Conservation (phyloP, 2,888 invertebrate species). For the Mamestra brassicae region DNA sequence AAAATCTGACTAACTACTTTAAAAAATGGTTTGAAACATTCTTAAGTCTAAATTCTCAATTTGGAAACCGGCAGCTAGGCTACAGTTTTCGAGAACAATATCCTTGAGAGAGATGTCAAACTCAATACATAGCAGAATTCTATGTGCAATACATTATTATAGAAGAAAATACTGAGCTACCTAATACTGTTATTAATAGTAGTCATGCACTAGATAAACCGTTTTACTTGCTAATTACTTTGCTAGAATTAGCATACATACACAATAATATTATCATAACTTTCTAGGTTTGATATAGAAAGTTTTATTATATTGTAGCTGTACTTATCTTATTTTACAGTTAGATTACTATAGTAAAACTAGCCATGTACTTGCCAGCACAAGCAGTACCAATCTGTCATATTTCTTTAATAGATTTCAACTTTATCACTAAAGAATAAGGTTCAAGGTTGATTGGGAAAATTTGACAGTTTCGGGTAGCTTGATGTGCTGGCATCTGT, state of each 20-base stretch:
- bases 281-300: constrained; percentile 49
- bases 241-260: constrained; percentile 47
- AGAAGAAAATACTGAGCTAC: not conserved
- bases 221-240: constrained; percentile 47
- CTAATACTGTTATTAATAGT: constrained; percentile 34
- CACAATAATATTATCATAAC: constrained; percentile 47
- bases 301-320: constrained; percentile 32
- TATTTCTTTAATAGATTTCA: no score
- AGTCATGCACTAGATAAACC: constrained; percentile 55
- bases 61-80: not conserved
- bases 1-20: not conserved
- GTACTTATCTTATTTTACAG: not conserved
- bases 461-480: no score
- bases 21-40: not conserved
- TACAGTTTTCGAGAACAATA: not conserved
- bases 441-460: no score
- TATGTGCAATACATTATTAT: not conserved
- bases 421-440: no score
- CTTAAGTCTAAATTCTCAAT: not conserved
- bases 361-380: not conserved
- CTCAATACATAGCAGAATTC: not conserved
- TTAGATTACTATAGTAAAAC: not conserved
- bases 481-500: no score
- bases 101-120: not conserved
- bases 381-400: no score